Percentiles rank a stretch among this genome's conserved stretches.
phyloP scores from a whole-genome alignment of 1,140 invertebrate species.

The Eulimnadia texana region DNA sequence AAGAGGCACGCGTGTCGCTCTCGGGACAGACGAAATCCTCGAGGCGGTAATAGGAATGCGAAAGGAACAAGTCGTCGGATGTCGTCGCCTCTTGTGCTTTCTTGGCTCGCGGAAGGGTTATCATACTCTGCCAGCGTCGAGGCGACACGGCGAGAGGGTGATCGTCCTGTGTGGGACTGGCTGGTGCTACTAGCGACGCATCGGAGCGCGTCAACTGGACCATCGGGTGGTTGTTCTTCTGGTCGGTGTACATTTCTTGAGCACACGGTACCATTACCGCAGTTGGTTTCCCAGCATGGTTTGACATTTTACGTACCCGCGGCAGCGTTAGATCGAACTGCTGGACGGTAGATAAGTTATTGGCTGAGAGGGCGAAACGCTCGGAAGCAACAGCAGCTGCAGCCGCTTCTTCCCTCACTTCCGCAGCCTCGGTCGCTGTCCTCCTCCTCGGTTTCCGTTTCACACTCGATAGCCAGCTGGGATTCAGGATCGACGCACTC shows the following conservation, averaged over 20 bases:
- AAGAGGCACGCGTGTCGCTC: background rate
- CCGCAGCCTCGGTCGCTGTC: background rate
- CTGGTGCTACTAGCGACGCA: background rate
- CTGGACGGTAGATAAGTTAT: background rate
- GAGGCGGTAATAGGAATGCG: background rate
- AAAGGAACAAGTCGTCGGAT: background rate
- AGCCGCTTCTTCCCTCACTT: background rate
- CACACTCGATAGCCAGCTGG: constrained; percentile 2
- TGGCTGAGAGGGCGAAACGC: background rate
- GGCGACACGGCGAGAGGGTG: background rate
- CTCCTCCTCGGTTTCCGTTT: background rate
- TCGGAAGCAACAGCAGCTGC: background rate
- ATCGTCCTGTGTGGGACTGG: constrained; percentile 8
- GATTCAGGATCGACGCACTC: constrained; percentile 13
- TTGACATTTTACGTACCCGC: background rate
- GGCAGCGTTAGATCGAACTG: background rate
- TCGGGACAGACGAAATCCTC: background rate
- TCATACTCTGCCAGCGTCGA: constrained; percentile 7
- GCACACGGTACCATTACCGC: background rate
- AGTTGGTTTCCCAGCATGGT: background rate
- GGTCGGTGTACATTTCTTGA: background rate
- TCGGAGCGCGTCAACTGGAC: constrained; percentile 3
- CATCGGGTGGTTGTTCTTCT: constrained; percentile 1
- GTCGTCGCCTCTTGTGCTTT: background rate
- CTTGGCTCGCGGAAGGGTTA: background rate